Percentiles rank a stretch among this genome's conserved stretches.
phyloP scores from a whole-genome alignment of 2,113 vertebrate genomes.

The Hippocampus abdominalis region DNA sequence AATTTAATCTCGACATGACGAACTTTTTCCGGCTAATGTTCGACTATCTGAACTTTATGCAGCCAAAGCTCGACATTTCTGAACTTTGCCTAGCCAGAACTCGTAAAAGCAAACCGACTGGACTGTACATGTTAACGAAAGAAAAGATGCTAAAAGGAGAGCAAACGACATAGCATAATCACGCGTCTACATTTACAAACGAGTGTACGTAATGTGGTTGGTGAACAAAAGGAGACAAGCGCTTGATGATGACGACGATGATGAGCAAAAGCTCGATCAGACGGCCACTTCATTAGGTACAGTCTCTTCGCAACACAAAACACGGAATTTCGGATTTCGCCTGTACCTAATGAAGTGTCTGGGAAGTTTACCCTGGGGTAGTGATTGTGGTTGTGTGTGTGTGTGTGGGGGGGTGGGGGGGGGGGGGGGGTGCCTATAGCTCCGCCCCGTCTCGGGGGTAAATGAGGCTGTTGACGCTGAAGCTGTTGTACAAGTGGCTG shows the following conservation, averaged over 20 bases:
- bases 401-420: no score
- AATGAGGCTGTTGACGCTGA: conserved; percentile 94
- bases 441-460: conserved; percentile 90
- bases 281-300: background rate
- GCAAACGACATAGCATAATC: background rate
- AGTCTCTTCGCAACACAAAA: background rate
- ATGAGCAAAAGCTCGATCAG: background rate
- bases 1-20: no score
- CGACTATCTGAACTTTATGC: no score
- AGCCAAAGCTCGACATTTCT: background rate
- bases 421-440: conserved; percentile 67
- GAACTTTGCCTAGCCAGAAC: background rate
- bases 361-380: background rate
- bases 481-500: conserved; percentile 85
- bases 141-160: background rate
- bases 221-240: conserved; percentile 31
- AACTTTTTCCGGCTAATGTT: background rate
- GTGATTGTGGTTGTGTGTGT: no score
- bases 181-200: background rate
- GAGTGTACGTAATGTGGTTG: background rate
- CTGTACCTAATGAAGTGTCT: background rate
- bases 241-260: conserved; percentile 8
- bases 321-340: background rate
- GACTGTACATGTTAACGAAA: background rate
- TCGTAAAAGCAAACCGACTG: background rate